Evolutionary conservation across 2,888 invertebrate species (phyloP), one percentile per base, ranked within the genome.

Genomic region (Aspidiotus destructor): DNA sequence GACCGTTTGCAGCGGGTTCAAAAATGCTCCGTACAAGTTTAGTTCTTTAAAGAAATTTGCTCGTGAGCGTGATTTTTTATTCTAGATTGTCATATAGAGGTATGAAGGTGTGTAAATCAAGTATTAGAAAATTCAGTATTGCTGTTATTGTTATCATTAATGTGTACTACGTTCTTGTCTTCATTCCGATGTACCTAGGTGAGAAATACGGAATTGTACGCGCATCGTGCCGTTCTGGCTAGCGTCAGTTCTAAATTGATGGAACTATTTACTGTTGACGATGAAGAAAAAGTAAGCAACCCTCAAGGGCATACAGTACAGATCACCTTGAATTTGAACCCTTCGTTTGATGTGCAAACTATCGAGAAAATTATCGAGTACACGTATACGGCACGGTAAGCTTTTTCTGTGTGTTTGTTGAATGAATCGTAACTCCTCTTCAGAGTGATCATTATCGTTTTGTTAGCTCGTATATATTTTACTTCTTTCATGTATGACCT

Each of bases 151-250:
- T 28, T 28, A 28, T 28, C 28, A 5, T 28, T 28, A 28, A 5
- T 28, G 28, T 5, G 48, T 17, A n/a, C 16, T 55, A 55, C n/a
- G 10, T 55, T 55, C 9, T 55, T 17, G 13, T 28, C 28, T 13
- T 58, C 13, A 40, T 58, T 58, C 1, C 40, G 13, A 40, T 40
- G 13, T 55, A 73, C 76, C 68, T 76, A 85, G 85, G 82, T 86
- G 73, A 86, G 83, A 60, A 85, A 82, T 73, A 81, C 81, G 52
- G 91, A 90, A 77, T 81, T 88, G 62, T 84, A 84, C 72, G 87
- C 86, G 13, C 92, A 92, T 77, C 82, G 87, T 73, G 89, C 88
- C 63, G 87, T 91, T 70, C 80, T 91, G 74, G 89, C 89, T 7
- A 86, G 88, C 73, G 85, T 85, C 61, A 88, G 89, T 73, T 86